Evolutionary conservation across 1,140 invertebrate species (phyloP).

Genomic region (Pachypeltis micranthus): DNA sequence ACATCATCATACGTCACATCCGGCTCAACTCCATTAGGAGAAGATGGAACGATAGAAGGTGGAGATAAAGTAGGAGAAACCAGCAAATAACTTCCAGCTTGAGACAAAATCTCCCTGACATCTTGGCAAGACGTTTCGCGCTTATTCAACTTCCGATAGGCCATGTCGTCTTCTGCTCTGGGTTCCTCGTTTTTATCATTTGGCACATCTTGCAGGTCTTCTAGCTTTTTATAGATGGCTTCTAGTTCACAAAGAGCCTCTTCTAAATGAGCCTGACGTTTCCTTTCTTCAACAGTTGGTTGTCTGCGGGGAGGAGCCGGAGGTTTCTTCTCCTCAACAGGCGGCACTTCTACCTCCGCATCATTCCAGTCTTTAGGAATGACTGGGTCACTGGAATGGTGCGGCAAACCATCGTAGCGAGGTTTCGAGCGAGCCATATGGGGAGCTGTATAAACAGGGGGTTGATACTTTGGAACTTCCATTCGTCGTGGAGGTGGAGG

Average conservation of each 20-base stretch:
- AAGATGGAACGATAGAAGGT: slow-evolving; percentile 25
- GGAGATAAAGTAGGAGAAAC: slow-evolving; percentile 49
- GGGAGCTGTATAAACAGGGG: slow-evolving; percentile 2
- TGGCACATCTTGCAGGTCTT: slow-evolving; percentile 67
- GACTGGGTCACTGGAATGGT: slow-evolving; percentile 1
- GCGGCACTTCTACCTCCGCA: neutral
- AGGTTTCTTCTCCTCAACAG: slow-evolving; percentile 17
- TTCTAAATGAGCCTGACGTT: slow-evolving; percentile 62
- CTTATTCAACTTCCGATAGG: slow-evolving; percentile 52
- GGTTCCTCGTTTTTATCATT: slow-evolving; percentile 9
- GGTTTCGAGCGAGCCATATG: neutral
- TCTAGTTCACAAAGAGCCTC: slow-evolving; percentile 78
- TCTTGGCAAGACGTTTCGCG: slow-evolving; percentile 31
- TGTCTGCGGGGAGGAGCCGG: slow-evolving; percentile 23
- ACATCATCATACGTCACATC: slow-evolving; percentile 74
- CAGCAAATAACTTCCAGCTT: slow-evolving; percentile 58
- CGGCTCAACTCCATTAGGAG: slow-evolving; percentile 42
- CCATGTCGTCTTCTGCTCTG: slow-evolving; percentile 61
- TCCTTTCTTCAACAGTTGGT: slow-evolving; percentile 26
- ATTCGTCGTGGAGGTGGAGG: neutral
- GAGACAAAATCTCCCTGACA: slow-evolving; percentile 43
- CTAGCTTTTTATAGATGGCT: slow-evolving; percentile 73
- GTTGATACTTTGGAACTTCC: slow-evolving; percentile 10
- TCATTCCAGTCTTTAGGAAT: slow-evolving; percentile 13
- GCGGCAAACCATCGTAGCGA: neutral